Evolutionary conservation across 2,888 invertebrate genomes (phyloP), one percentile per base, ranked within the genome.

Genomic region (Dasysyrphus tricinctus): DNA sequence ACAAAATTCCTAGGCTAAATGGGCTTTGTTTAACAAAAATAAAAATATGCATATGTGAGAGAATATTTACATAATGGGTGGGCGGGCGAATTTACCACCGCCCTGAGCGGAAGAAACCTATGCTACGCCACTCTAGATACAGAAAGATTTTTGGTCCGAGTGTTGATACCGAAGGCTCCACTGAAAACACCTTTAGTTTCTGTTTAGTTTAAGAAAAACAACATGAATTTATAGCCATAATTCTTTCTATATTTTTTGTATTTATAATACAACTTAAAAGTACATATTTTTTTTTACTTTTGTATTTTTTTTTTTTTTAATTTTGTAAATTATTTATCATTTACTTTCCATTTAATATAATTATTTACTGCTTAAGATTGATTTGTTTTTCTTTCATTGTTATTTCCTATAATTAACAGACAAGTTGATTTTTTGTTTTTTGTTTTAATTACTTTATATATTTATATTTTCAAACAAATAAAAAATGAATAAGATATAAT

Each of bases 221-320:
- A 59, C 7, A n/a, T 39, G 44, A 72, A 37, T 81, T 81, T 86
- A 65, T 86, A 78, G 81, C 86, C 86, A 82, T 86, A 86, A 86
- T 86, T 86, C 86, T 86, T 81, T 86, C 86, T 86, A 86, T 86
- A 86, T 86, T 81, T 61, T 86, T 86, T 86, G 86, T 86, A 86
- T 86, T 86, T 86, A 86, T 86, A 86, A 86, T 86, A 86, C 86
- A 86, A 86, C 86, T 86, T 86, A 86, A 78, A 74, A 86, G 59
- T 86, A 86, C 81, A 86, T 70, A 37, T 79, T 79, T 74, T 79
- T 80, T 72, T 72, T 57, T 37, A 16, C 16, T 57, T 82, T 78
- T 73, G 47, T n/a, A n/a, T 57, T 76, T 76, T 65, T 63, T 80
- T 80, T 86, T 63, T 79, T 86, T 81, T 72, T 79, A 80, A 75